These are phyloP conservation scores for Cephus sareptanus DNA, from an alignment of 2,888 invertebrate species.

Conservation along the genomic window DNA sequence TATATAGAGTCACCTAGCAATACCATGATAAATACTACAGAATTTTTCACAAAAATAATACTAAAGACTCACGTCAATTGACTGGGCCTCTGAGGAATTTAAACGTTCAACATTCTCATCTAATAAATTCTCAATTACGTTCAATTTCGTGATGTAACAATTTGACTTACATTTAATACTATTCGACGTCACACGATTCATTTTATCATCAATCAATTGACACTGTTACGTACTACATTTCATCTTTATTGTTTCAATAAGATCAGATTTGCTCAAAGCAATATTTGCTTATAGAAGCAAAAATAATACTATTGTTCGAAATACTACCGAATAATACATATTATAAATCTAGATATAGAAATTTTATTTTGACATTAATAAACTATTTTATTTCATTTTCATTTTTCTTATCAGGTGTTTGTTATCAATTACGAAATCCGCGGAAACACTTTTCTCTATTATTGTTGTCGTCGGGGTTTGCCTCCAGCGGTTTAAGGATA, in stretches of 20 bases:
- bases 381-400: neutral
- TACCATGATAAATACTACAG: neutral
- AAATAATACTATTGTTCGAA: neutral
- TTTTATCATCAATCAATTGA: neutral
- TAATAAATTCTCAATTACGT: conserved; percentile 46
- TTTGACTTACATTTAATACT: neutral
- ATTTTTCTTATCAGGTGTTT: neutral
- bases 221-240: neutral
- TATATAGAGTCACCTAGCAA: neutral
- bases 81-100: conserved; percentile 34
- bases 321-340: neutral
- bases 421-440: neutral
- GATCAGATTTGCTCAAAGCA: neutral
- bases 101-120: conserved; percentile 33
- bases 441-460: conserved; percentile 9
- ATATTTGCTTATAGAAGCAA: neutral
- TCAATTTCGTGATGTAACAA: conserved; percentile 29
- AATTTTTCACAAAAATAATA: neutral
- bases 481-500: conserved; percentile 44
- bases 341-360: neutral
- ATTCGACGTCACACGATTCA: neutral
- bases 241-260: neutral
- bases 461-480: conserved; percentile 33
- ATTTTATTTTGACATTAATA: neutral
- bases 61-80: conserved; percentile 42